Evolutionary conservation across 2,888 invertebrate genomes (phyloP), one percentile per base, ranked within the genome.

Genomic region (Himalopsyche kuldschensis): DNA sequence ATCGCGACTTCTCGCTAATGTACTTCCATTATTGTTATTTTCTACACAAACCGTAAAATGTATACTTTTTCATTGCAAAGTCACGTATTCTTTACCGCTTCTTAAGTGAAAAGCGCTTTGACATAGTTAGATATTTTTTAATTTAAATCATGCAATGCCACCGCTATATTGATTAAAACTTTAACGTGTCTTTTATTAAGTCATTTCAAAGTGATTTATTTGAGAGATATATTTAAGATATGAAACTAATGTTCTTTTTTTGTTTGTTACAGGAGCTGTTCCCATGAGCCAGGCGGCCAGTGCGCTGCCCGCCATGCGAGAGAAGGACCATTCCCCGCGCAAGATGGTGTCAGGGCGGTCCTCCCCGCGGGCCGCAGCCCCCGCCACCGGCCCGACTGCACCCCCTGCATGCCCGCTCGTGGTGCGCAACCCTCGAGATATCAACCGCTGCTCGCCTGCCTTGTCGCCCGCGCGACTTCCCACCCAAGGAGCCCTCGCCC

Each of bases 311-410:
- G 95, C 93, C 90, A 95, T 95, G 95, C 94, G 97, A 93, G 97
- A 97, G 93, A 97, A 97, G 92, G 96, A 97, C 93, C 95, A 96
- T 90, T 96, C 96, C 90, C 97, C 97, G 90, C 94, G 96, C 91
- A 97, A 97, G 93, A 96, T 96, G 95, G 92, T 95, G 89, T 93
- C 89, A 91, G 86, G 86, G 84, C 86, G 86, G 48, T 85, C 85
- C 63, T 86, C 86, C 75, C 86, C 90, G 63, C 88, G 84, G 69
- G 85, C 85, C 75, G 86, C 83, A 24, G 84, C 86, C 90, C 86
- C 87, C 87, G 79, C 88, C 87, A 46, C 88, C 76, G 80, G 48
- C 88, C 87, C 55, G 88, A 92, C 90, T 91, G 93, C 89, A 88
- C 92, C 89, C 87, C 90, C 89, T 87, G 55, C 78, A 0, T 84